Evolutionary conservation across 2,888 invertebrate genomes (phyloP).

Genomic region (Cephus pulcher): DNA sequence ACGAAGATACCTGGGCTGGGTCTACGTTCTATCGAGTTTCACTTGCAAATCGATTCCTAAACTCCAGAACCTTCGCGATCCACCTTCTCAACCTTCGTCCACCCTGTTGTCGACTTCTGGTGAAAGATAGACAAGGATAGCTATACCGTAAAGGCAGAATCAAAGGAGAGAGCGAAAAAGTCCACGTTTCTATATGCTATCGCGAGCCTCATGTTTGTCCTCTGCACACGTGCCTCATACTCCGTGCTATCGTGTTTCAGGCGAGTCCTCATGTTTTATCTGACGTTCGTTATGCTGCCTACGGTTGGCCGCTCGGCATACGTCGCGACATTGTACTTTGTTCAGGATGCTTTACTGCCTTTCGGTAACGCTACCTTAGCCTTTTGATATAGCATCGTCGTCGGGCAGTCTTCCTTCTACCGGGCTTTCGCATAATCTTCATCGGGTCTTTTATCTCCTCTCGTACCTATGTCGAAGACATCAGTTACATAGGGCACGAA

Average conservation of each 20-base stretch:
- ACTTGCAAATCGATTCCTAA: constrained; percentile 62
- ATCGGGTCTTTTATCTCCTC: background rate
- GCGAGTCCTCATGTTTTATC: constrained; percentile 55
- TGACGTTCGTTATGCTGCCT: constrained; percentile 55
- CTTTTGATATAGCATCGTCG: constrained; percentile 27
- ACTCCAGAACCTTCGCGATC: constrained; percentile 32
- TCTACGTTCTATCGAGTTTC: constrained; percentile 47
- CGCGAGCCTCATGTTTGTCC: constrained; percentile 35
- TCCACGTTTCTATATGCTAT: constrained; percentile 26
- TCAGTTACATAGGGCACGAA: background rate
- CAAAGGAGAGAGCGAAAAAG: constrained; percentile 11
- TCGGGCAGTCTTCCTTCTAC: background rate
- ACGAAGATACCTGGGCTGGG: constrained; percentile 16
- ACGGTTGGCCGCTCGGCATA: constrained; percentile 12
- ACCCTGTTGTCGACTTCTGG: constrained; percentile 1
- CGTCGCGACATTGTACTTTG: constrained; percentile 36
- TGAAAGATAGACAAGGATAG: constrained; percentile 20
- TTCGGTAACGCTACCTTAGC: constrained; percentile 24
- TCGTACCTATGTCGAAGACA: background rate
- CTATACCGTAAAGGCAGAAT: constrained; percentile 1
- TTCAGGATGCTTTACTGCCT: constrained; percentile 52
- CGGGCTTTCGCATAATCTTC: constrained; percentile 5
- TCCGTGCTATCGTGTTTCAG: constrained; percentile 20
- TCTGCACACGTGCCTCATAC: constrained; percentile 11
- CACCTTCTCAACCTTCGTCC: constrained; percentile 18